Conservation (phyloP, 2,113 vertebrate genomes). For the Prunella fulvescens region DNA sequence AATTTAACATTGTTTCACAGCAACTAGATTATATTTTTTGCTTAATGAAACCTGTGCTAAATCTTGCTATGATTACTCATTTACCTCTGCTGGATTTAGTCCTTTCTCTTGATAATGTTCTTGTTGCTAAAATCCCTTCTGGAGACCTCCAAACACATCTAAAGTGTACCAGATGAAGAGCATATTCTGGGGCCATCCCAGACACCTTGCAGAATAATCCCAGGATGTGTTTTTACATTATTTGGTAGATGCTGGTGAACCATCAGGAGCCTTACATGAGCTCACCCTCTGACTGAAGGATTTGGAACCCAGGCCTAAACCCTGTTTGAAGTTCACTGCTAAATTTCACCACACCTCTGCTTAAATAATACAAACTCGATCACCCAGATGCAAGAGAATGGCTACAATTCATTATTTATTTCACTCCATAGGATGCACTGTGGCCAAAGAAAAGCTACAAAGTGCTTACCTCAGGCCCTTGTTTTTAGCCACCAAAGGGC, state of each 20-base stretch:
- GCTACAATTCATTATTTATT: background rate
- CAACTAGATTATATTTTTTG: background rate
- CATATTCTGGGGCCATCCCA: background rate
- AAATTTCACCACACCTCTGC: background rate
- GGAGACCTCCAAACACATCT: background rate
- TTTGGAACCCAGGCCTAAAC: background rate
- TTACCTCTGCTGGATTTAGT: background rate
- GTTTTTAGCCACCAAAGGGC: background rate
- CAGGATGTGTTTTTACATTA: background rate
- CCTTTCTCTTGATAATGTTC: background rate
- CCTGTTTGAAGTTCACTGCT: background rate
- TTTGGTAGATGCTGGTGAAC: background rate
- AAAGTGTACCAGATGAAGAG: background rate
- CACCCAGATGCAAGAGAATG: background rate
- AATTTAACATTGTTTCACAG: background rate
- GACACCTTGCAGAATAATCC: background rate
- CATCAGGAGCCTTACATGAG: background rate
- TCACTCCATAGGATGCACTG: background rate
- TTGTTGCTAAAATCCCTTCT: background rate
- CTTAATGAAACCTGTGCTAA: background rate
- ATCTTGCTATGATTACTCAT: background rate
- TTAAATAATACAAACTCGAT: background rate
- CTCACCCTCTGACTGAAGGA: background rate
- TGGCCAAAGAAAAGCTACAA: background rate
- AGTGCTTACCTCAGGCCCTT: background rate